Evolutionary conservation across 2,113 vertebrate genomes (phyloP), one percentile per base, ranked within the genome.

Genomic region (Ophiodon elongatus): DNA sequence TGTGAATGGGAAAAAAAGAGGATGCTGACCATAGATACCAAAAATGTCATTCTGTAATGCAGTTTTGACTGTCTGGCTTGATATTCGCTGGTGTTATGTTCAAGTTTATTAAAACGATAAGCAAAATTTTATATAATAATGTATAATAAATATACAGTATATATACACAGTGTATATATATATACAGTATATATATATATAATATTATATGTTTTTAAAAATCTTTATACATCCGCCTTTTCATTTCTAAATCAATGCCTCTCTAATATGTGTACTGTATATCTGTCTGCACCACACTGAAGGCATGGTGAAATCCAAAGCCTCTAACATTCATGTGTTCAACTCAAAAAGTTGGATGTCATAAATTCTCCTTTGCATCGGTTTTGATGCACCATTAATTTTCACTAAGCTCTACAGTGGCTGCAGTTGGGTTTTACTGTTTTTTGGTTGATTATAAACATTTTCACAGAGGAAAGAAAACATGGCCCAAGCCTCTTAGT

Each of bases 301-400:
- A 66, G 39, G 60, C 45, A 39, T 56, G 37, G 41, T 29, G 6
- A 50, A 29, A 77, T 82, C 29, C 47, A 45, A 70, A 76, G 63
- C 54, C 79, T 54, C 57, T 9, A 29, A 75, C 41, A 63, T 74
- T 67, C 73, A 83, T 75, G 81, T 81, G 85, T 78, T 84, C 45
- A 33, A 1, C 62, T 35, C 43, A 81, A 88, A 83, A 79, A 88
- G 86, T 82, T 85, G 79, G 76, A 66, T 64, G 63, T 75, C 86
- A 85, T 92, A 86, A 91, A 88, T 88, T 60, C 85, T 69, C 41
- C 62, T 52, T 35, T 79, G 41, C 27, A 41, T 73, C 33, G 21
- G 41, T 43, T 91, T 89, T 69, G 82, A 83, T 76, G 86, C 56
- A 25, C 68, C 79, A 76, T 73, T 88, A 50, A 88, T 82, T 88